Percentiles rank a stretch among this genome's conserved stretches.
These are phyloP conservation scores for Triplophysa yarkandensis DNA, from an alignment of 2,797 vertebrate genomes.

Conservation along the genomic window DNA sequence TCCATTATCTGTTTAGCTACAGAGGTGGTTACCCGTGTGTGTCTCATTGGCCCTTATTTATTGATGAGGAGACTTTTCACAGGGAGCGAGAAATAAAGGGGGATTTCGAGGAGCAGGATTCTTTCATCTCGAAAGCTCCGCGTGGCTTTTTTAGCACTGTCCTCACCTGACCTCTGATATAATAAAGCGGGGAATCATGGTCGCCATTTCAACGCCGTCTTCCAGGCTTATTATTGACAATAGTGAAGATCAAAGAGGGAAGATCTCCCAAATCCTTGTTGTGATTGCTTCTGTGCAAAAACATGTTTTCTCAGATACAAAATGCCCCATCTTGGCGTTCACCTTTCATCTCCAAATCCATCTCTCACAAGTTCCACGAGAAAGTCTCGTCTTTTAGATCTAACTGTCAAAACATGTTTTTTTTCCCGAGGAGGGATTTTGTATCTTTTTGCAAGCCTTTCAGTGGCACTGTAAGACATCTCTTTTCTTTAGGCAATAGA, in stretches of 20 bases:
- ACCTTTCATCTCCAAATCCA: slow-evolving; percentile 40
- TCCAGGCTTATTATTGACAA: slow-evolving; percentile 28
- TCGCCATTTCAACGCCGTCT: not conserved
- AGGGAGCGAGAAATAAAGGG: slow-evolving; percentile 32
- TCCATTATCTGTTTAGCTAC: slow-evolving; percentile 72
- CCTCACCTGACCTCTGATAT: slow-evolving; percentile 31
- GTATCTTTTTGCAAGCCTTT: slow-evolving; percentile 29
- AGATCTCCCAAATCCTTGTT: slow-evolving; percentile 30
- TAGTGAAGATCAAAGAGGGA: slow-evolving; percentile 23
- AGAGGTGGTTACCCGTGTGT: slow-evolving; percentile 63
- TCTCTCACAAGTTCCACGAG: slow-evolving; percentile 33
- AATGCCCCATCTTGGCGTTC: slow-evolving; percentile 13
- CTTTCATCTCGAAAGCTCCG: slow-evolving; percentile 18
- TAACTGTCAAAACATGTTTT: slow-evolving; percentile 30
- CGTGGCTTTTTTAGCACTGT: slow-evolving; percentile 19
- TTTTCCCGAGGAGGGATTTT: slow-evolving; percentile 25
- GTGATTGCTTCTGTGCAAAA: slow-evolving; percentile 36
- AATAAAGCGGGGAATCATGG: slow-evolving; percentile 6
- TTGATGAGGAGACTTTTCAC: slow-evolving; percentile 51
- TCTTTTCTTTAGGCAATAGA: slow-evolving; percentile 12
- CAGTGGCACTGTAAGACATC: slow-evolving; percentile 21
- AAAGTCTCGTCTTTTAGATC: slow-evolving; percentile 12
- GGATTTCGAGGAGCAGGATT: slow-evolving; percentile 41
- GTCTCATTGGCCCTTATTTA: slow-evolving; percentile 52
- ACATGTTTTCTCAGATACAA: slow-evolving; percentile 24